phyloP scores from a whole-genome alignment of 2,888 invertebrate genomes.

The Epiperipatus broadwayi region DNA sequence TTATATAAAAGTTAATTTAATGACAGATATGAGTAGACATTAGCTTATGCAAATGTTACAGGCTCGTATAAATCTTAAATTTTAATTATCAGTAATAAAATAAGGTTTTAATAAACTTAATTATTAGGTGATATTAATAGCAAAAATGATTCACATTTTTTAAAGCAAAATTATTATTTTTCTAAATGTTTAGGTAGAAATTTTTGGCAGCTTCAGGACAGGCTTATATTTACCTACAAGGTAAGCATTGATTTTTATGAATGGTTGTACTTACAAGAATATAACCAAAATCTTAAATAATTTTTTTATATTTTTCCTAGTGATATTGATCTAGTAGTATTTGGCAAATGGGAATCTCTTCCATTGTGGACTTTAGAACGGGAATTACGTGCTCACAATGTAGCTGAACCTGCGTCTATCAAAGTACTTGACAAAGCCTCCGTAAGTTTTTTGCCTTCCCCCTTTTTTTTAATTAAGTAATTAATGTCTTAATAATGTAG shows the following conservation, averaged over 20 bases:
- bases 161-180: no score
- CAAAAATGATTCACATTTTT: no score
- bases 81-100: no score
- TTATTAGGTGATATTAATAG: no score
- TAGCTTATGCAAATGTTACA: no score
- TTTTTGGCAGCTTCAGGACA: slow-evolving; percentile 93
- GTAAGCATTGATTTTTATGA: slow-evolving; percentile 28
- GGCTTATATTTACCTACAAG: slow-evolving; percentile 94
- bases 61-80: no score
- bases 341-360: slow-evolving; percentile 64
- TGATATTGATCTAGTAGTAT: slow-evolving; percentile 53
- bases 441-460: slow-evolving; percentile 34
- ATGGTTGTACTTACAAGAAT: neutral
- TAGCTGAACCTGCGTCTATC: slow-evolving; percentile 70
- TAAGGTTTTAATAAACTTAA: no score
- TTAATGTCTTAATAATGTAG: no score
- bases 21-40: no score
- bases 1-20: no score
- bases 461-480: no score
- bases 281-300: no score
- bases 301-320: slow-evolving; percentile 29
- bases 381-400: slow-evolving; percentile 66
- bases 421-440: slow-evolving; percentile 94
- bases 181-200: slow-evolving; percentile 60
- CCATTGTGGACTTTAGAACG: slow-evolving; percentile 77